Conservation (phyloP, 2,113 vertebrate species). For the Stercorarius parasiticus region DNA sequence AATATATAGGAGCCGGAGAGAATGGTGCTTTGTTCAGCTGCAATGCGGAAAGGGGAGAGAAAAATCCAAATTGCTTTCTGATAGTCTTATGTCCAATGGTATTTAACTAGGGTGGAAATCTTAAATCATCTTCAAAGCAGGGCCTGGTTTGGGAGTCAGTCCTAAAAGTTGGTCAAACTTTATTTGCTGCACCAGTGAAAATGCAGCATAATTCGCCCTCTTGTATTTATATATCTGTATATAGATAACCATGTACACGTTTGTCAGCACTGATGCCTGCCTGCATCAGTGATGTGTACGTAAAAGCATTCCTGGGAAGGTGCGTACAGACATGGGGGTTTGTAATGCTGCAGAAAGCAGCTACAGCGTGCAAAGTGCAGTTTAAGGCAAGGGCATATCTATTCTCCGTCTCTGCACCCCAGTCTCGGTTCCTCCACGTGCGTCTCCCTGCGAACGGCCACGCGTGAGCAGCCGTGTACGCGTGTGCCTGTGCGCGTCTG, state of each 20-base stretch:
- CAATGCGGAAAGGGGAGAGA: background rate
- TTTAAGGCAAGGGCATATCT: fast-evolving
- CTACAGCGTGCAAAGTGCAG: fast-evolving
- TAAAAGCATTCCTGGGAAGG: background rate
- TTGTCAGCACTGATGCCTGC: fast-evolving
- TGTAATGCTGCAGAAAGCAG: fast-evolving
- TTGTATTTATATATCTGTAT: fast-evolving
- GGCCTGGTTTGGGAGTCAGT: background rate
- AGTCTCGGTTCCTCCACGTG: fast-evolving
- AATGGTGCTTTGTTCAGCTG: slow-evolving; percentile 56
- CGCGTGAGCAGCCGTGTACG: background rate
- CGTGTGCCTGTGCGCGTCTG: fast-evolving
- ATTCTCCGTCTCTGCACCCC: fast-evolving
- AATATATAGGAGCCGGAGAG: background rate
- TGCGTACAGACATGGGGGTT: fast-evolving
- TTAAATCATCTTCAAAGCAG: background rate
- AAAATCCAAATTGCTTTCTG: background rate
- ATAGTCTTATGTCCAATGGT: background rate
- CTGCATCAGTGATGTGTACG: fast-evolving
- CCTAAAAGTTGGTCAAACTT: background rate
- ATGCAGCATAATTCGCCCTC: fast-evolving
- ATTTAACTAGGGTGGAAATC: background rate
- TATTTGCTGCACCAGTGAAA: background rate
- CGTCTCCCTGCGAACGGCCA: background rate
- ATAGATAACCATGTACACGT: fast-evolving